Evolutionary conservation across 2,113 vertebrate species (phyloP).

Genomic region (Prionailurus viverrinus): DNA sequence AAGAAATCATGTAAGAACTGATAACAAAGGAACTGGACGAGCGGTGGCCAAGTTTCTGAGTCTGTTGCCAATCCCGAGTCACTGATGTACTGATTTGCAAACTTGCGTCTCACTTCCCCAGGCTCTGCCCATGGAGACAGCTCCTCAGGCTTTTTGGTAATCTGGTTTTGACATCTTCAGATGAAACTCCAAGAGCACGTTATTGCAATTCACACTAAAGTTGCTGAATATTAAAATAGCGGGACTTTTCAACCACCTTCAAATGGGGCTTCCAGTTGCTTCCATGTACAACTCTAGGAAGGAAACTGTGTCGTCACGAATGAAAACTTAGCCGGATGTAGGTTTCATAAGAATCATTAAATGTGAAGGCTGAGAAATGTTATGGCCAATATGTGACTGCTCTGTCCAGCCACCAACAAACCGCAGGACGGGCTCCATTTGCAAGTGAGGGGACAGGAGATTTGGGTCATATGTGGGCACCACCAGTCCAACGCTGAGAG

Average conservation of each 20-base stretch:
- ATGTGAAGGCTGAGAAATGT: neutral
- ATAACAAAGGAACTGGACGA: neutral
- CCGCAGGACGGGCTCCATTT: neutral
- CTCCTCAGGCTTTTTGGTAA: neutral
- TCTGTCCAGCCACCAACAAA: neutral
- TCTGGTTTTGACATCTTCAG: neutral
- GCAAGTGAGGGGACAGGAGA: neutral
- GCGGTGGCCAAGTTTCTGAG: neutral
- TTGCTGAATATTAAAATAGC: neutral
- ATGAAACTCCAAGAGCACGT: neutral
- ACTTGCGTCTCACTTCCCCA: neutral
- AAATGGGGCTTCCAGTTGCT: neutral
- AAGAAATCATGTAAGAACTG: neutral
- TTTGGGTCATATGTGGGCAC: neutral
- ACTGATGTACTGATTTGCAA: neutral
- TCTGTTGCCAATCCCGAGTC: neutral
- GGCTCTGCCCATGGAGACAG: neutral
- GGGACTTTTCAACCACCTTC: slow-evolving; percentile 8
- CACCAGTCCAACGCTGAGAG: neutral
- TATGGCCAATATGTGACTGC: neutral
- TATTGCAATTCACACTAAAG: neutral
- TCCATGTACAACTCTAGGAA: neutral
- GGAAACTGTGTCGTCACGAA: neutral
- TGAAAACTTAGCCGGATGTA: neutral
- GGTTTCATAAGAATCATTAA: neutral